Percentiles rank a stretch among this genome's conserved stretches.
Conservation (phyloP, 2,888 invertebrate genomes). For the Drosophila tanythrix region DNA sequence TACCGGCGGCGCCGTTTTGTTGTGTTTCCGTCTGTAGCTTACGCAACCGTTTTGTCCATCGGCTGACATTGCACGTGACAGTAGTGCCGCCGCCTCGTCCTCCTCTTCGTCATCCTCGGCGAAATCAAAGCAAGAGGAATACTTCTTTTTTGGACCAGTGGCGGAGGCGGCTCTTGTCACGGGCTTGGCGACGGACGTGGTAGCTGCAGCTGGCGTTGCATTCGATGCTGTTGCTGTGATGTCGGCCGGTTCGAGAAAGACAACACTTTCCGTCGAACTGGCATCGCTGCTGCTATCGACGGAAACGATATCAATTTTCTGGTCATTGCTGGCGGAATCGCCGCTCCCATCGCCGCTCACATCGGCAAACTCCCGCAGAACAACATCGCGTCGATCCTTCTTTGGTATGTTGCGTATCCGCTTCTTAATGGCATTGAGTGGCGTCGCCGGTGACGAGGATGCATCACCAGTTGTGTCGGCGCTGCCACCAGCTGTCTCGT, state of each 20-base stretch:
- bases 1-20: background rate
- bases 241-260: slow-evolving; percentile 42
- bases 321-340: background rate
- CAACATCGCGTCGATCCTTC: slow-evolving; percentile 83
- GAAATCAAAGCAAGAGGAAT: slow-evolving; percentile 91
- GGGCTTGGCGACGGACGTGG: background rate
- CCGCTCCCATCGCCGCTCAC: slow-evolving; percentile 1
- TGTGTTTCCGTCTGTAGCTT: slow-evolving; percentile 52
- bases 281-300: slow-evolving; percentile 70
- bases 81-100: slow-evolving; percentile 25
- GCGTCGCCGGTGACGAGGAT: background rate
- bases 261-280: slow-evolving; percentile 67
- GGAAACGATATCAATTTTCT: slow-evolving; percentile 51
- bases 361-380: slow-evolving; percentile 78
- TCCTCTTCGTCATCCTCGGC: slow-evolving; percentile 90
- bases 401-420: slow-evolving; percentile 84
- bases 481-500: background rate
- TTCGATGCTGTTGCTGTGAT: slow-evolving; percentile 14
- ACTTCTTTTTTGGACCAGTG: background rate
- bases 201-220: slow-evolving; percentile 15
- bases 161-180: background rate
- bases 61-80: slow-evolving; percentile 1
- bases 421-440: slow-evolving; percentile 24
- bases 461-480: background rate
- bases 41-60: slow-evolving; percentile 41